Percentiles rank a stretch among this genome's conserved stretches.
phyloP scores from a whole-genome alignment of 2,888 invertebrate species.

The Drosophila nr. perissopoda region DNA sequence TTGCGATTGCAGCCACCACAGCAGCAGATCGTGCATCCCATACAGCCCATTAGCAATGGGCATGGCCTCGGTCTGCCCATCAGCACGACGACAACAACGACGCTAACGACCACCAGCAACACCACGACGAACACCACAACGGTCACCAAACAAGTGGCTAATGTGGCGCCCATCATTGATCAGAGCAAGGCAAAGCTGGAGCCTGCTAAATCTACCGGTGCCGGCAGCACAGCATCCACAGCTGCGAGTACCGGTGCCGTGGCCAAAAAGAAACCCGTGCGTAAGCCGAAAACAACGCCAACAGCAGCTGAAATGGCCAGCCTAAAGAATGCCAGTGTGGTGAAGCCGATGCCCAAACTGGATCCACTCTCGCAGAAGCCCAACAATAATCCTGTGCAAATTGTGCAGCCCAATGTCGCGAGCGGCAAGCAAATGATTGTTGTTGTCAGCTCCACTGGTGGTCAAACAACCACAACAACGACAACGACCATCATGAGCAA shows the following conservation, averaged over 20 bases:
- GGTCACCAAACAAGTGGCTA: constrained; percentile 83
- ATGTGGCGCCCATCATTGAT: constrained; percentile 85
- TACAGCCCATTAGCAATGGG: constrained; percentile 75
- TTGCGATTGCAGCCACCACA: constrained; percentile 80
- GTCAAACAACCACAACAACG: constrained; percentile 67
- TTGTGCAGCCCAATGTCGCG: constrained; percentile 84
- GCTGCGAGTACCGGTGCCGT: constrained; percentile 67
- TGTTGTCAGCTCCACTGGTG: constrained; percentile 58
- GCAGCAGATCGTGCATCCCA: constrained; percentile 84
- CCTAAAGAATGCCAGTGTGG: constrained; percentile 83
- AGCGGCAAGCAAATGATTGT: constrained; percentile 81
- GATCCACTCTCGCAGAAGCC: constrained; percentile 83
- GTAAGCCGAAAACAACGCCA: constrained; percentile 78
- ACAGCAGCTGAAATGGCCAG: constrained; percentile 78
- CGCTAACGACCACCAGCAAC: constrained; percentile 63
- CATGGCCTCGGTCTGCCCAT: constrained; percentile 56
- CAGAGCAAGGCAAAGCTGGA: constrained; percentile 83
- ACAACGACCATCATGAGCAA: constrained; percentile 77
- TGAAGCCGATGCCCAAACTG: constrained; percentile 84
- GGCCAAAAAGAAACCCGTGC: constrained; percentile 82
- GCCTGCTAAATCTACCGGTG: constrained; percentile 47
- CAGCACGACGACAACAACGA: constrained; percentile 63
- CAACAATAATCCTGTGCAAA: constrained; percentile 84
- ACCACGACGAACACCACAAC: constrained; percentile 71
- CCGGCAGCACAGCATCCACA: constrained; percentile 39